phyloP scores from a whole-genome alignment of 2,797 vertebrate species.

The Sylvia borin region DNA sequence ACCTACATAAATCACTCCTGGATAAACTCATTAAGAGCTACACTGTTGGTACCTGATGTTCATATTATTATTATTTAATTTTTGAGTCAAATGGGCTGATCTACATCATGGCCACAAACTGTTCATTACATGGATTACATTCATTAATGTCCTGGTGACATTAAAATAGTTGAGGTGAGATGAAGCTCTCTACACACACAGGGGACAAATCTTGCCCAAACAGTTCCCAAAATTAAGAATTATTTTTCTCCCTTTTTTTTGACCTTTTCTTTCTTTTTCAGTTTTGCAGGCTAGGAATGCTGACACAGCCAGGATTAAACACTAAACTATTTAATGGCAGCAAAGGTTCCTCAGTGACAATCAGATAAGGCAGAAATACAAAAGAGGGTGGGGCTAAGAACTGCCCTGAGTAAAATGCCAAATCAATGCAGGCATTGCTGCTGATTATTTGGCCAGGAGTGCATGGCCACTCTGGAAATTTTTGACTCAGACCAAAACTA shows the following conservation, averaged over 20 bases:
- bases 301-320: neutral
- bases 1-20: neutral
- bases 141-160: neutral
- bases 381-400: neutral
- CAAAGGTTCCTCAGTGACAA: neutral
- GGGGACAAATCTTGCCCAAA: neutral
- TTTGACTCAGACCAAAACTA: neutral
- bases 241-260: neutral
- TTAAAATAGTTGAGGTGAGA: neutral
- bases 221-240: neutral
- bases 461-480: rapidly evolving
- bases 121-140: neutral
- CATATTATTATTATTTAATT: neutral
- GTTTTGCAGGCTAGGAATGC: neutral
- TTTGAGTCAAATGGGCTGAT: neutral
- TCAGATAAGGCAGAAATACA: neutral
- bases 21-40: neutral
- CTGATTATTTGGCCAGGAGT: neutral
- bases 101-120: neutral
- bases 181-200: neutral
- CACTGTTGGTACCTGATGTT: neutral
- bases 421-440: neutral
- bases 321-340: neutral
- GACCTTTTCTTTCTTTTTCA: neutral
- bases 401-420: neutral